These are phyloP conservation scores for Sepiola atlantica DNA, from an alignment of 2,888 invertebrate genomes.

Conservation along the genomic window DNA sequence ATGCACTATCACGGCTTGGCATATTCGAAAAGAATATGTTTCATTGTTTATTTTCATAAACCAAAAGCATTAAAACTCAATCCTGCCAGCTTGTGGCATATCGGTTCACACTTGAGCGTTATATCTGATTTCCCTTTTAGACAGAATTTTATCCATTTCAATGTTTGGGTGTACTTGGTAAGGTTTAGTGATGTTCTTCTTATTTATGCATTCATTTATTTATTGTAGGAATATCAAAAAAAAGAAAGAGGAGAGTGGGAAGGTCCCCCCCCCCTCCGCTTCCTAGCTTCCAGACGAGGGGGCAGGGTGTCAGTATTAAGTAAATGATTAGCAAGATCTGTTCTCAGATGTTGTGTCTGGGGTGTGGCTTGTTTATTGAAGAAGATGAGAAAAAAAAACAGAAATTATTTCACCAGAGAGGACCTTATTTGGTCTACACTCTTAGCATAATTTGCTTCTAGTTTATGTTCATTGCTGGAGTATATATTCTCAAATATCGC, in stretches of 20 bases:
- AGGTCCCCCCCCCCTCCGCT: background rate
- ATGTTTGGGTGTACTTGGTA: background rate
- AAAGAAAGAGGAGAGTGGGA: background rate
- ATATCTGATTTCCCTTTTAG: background rate
- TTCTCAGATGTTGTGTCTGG: constrained; percentile 5
- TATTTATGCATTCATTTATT: background rate
- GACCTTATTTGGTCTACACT: background rate
- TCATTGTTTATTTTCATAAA: background rate
- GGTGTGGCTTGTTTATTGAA: background rate
- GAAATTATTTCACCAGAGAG: background rate
- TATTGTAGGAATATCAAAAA: background rate
- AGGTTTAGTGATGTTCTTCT: background rate
- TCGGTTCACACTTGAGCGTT: background rate
- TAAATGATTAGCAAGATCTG: background rate
- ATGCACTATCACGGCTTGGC: background rate
- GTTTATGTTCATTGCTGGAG: background rate
- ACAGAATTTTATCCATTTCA: background rate
- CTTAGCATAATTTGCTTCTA: background rate
- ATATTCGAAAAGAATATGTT: background rate
- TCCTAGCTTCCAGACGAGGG: background rate
- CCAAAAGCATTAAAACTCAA: background rate
- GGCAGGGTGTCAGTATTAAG: background rate
- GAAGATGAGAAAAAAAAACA: background rate
- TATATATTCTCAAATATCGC: background rate
- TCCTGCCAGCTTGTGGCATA: background rate